Evolutionary conservation across 1,140 invertebrate species (phyloP).

Genomic region (Rhopalosiphum padi): DNA sequence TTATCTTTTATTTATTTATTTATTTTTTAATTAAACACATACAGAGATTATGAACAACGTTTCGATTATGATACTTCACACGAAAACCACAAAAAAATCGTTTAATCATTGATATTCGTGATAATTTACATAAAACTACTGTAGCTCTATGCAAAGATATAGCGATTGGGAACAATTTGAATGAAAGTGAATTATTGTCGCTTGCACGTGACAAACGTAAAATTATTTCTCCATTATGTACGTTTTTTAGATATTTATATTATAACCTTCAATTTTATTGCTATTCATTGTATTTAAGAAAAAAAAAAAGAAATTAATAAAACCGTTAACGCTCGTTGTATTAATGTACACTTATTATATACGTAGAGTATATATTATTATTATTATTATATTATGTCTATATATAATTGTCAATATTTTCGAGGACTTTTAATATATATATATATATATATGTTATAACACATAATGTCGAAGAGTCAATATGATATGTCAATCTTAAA

Average conservation of each 20-base stretch:
- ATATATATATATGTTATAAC: neutral
- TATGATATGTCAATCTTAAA: neutral
- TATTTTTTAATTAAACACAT: neutral
- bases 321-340: neutral
- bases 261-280: neutral
- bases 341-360: neutral
- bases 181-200: neutral
- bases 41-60: neutral
- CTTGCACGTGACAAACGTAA: neutral
- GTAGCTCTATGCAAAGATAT: neutral
- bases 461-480: neutral
- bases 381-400: too few species aligned
- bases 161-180: neutral
- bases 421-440: neutral
- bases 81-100: neutral
- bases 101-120: neutral
- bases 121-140: neutral
- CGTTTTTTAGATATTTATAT: neutral
- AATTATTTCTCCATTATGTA: neutral
- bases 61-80: neutral
- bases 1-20: neutral
- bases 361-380: neutral
- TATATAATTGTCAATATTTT: neutral
- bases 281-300: neutral
- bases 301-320: conserved; percentile 2